These are phyloP conservation scores for Girardinus metallicus DNA, from an alignment of 2,797 vertebrate genomes.

Conservation along the genomic window DNA sequence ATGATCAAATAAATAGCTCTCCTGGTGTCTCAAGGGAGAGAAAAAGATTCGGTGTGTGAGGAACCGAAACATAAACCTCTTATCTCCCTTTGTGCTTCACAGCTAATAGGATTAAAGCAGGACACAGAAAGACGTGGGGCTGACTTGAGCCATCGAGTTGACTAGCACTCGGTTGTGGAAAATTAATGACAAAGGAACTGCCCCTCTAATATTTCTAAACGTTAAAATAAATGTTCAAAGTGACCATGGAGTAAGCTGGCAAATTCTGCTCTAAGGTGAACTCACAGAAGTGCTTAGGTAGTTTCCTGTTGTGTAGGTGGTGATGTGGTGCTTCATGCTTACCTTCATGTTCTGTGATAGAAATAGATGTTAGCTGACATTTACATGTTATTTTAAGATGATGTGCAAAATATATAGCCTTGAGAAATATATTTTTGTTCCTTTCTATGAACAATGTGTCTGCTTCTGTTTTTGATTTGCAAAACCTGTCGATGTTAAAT, in stretches of 20 bases:
- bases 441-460: neutral
- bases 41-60: slow-evolving; percentile 44
- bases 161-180: neutral
- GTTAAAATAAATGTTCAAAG: neutral
- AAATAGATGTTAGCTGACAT: slow-evolving; percentile 3
- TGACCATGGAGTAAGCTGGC: neutral
- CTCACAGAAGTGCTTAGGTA: neutral
- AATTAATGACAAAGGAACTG: slow-evolving; percentile 1
- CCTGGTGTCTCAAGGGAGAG: slow-evolving; percentile 31
- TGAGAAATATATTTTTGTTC: neutral
- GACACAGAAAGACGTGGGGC: slow-evolving; percentile 42
- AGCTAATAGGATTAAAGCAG: slow-evolving; percentile 84
- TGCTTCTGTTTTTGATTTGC: neutral
- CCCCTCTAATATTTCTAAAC: neutral
- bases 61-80: slow-evolving; percentile 77
- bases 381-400: neutral
- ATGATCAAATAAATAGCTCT: slow-evolving; percentile 31
- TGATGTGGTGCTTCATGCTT: neutral
- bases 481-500: neutral
- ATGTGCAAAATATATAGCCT: neutral
- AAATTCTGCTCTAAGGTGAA: neutral
- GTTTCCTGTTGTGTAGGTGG: slow-evolving; percentile 3
- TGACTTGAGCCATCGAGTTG: slow-evolving; percentile 60
- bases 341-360: neutral
- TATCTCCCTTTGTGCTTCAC: slow-evolving; percentile 73